Conservation (phyloP, 2,888 invertebrate species). For the Thecophora atra region DNA sequence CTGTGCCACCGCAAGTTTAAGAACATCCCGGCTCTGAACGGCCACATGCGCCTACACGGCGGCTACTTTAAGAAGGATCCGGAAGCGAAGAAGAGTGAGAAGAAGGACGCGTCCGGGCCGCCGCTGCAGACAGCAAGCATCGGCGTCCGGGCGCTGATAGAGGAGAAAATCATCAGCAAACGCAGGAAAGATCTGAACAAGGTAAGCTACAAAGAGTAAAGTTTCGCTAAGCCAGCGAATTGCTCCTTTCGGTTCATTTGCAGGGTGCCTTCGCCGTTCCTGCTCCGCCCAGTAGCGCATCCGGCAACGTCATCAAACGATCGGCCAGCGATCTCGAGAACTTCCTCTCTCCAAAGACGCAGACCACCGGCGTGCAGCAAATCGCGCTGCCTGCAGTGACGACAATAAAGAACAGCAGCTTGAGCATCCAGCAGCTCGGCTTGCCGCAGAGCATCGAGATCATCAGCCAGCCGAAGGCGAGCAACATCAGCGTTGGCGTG, state of each 20-base stretch:
- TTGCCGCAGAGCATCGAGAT: conserved; percentile 61
- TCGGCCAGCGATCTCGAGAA: conserved; percentile 63
- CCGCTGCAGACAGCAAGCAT: conserved; percentile 92
- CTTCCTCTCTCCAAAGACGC: conserved; percentile 61
- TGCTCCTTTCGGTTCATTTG: no score
- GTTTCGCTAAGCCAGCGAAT: background rate
- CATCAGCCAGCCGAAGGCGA: conserved; percentile 55
- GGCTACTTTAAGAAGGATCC: conserved; percentile 96
- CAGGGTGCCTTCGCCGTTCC: conserved; percentile 67
- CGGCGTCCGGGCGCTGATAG: conserved; percentile 88
- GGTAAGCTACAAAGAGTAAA: conserved; percentile 50
- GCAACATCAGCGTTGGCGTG: conserved; percentile 54
- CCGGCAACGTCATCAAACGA: conserved; percentile 58
- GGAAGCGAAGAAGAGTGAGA: conserved; percentile 85
- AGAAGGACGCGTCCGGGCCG: conserved; percentile 83
- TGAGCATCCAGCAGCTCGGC: conserved; percentile 59
- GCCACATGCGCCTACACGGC: conserved; percentile 97
- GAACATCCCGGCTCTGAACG: conserved; percentile 96
- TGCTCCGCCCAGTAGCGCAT: conserved; percentile 60
- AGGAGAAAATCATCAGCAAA: conserved; percentile 92
- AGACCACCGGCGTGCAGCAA: conserved; percentile 48
- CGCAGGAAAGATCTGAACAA: conserved; percentile 69
- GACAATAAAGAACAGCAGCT: conserved; percentile 53
- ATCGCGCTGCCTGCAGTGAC: conserved; percentile 56
- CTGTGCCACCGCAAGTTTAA: conserved; percentile 96